Conservation (phyloP, 1,140 invertebrate genomes). For the Drosophila kepulauana region DNA sequence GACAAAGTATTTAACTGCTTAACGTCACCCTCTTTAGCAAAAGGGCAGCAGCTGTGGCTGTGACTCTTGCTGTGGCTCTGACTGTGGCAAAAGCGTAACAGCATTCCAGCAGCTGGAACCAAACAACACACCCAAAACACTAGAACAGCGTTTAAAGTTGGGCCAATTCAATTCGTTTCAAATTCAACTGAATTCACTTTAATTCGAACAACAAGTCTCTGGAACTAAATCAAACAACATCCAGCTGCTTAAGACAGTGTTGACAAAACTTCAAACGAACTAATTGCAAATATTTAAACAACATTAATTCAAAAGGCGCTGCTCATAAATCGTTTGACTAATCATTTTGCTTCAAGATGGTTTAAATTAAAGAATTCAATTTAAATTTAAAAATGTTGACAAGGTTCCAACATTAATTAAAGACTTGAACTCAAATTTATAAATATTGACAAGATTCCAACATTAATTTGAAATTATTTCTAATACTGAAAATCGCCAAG, state of each 20-base stretch:
- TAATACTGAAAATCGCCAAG: too few relatives aligned
- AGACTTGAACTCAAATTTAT: too few relatives aligned
- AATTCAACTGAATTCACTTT: constrained; percentile 6
- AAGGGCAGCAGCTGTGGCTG: constrained; percentile 5
- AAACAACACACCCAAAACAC: constrained; percentile 34
- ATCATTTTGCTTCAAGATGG: too few relatives aligned
- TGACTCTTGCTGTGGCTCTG: background rate
- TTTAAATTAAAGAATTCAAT: too few relatives aligned
- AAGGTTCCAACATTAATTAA: too few relatives aligned
- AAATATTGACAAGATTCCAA: too few relatives aligned
- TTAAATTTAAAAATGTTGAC: too few relatives aligned
- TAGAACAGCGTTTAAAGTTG: background rate
- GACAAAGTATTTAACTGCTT: constrained; percentile 50
- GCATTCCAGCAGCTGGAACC: constrained; percentile 3
- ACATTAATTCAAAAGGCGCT: background rate
- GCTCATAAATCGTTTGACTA: background rate
- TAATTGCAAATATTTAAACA: background rate
- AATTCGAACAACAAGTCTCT: constrained; percentile 12
- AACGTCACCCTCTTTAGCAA: constrained; percentile 15
- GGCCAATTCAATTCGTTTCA: background rate
- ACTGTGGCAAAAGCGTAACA: constrained; percentile 10
- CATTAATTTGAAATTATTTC: too few relatives aligned
- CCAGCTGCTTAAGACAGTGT: constrained; percentile 4
- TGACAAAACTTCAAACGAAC: constrained; percentile 16
- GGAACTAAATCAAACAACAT: background rate